These are phyloP conservation scores for Zaprionus inermis DNA, from an alignment of 1,140 invertebrate species.

Conservation along the genomic window DNA sequence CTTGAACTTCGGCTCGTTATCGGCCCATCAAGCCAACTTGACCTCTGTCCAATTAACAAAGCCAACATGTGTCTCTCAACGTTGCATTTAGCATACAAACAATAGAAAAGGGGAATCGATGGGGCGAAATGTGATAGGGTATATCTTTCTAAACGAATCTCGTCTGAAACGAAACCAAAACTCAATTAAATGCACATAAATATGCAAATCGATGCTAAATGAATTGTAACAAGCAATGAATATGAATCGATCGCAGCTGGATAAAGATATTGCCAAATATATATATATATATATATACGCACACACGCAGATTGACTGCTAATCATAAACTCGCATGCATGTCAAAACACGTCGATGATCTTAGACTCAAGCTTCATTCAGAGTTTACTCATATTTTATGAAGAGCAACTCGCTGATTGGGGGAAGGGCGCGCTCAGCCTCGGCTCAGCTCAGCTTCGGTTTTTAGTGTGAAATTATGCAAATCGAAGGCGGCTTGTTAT, in stretches of 20 bases:
- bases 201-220: slow-evolving; percentile 76
- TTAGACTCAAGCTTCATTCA: slow-evolving; percentile 20
- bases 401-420: background rate
- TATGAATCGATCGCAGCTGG: slow-evolving; percentile 44
- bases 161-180: slow-evolving; percentile 57
- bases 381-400: slow-evolving; percentile 26
- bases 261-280: slow-evolving; percentile 60
- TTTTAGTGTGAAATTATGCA: slow-evolving; percentile 76
- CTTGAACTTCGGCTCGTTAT: slow-evolving; percentile 70
- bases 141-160: slow-evolving; percentile 18
- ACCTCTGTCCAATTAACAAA: slow-evolving; percentile 68
- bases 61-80: slow-evolving; percentile 30
- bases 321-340: slow-evolving; percentile 69
- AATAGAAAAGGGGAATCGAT: slow-evolving; percentile 10
- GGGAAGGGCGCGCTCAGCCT: slow-evolving; percentile 48
- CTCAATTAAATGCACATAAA: slow-evolving; percentile 81
- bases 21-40: slow-evolving; percentile 55
- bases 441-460: slow-evolving; percentile 18
- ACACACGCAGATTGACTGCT: slow-evolving; percentile 54
- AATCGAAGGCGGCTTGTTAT: slow-evolving; percentile 63
- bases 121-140: slow-evolving; percentile 31
- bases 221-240: slow-evolving; percentile 79
- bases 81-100: slow-evolving; percentile 49
- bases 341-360: slow-evolving; percentile 64
- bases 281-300: slow-evolving; percentile 24